A percentile compares a stretch with the other conserved stretches of the same genome.
phyloP scores from a whole-genome alignment of 2,113 vertebrate genomes.

The Lipotes vexillifer region DNA sequence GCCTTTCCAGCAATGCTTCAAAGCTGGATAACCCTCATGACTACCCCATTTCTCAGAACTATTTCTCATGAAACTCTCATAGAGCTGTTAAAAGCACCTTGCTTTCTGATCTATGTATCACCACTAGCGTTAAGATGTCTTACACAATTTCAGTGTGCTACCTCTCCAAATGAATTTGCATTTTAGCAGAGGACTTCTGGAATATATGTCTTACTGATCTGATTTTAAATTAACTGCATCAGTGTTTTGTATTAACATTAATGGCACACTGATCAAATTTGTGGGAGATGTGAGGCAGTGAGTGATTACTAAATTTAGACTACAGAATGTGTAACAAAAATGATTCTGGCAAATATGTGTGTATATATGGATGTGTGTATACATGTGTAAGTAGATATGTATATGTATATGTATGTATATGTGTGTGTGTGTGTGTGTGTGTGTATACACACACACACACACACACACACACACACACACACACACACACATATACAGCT shows the following conservation, averaged over 20 bases:
- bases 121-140: background rate
- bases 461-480: too few species aligned
- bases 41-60: background rate
- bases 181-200: background rate
- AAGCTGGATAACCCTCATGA: rapidly evolving
- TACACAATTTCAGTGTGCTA: background rate
- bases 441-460: rapidly evolving
- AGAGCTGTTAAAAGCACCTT: background rate
- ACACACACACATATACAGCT: too few species aligned
- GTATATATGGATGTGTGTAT: background rate
- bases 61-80: background rate
- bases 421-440: rapidly evolving
- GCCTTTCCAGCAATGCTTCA: background rate
- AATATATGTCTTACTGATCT: background rate
- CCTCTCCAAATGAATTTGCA: background rate
- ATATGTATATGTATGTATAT: too few species aligned
- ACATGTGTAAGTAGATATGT: too few species aligned
- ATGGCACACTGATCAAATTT: background rate
- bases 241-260: background rate
- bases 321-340: background rate
- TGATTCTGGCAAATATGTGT: background rate
- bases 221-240: background rate
- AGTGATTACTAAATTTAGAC: background rate
- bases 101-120: background rate
- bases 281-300: background rate